phyloP scores from a whole-genome alignment of 2,113 vertebrate species.

The Microcebus jonahi region DNA sequence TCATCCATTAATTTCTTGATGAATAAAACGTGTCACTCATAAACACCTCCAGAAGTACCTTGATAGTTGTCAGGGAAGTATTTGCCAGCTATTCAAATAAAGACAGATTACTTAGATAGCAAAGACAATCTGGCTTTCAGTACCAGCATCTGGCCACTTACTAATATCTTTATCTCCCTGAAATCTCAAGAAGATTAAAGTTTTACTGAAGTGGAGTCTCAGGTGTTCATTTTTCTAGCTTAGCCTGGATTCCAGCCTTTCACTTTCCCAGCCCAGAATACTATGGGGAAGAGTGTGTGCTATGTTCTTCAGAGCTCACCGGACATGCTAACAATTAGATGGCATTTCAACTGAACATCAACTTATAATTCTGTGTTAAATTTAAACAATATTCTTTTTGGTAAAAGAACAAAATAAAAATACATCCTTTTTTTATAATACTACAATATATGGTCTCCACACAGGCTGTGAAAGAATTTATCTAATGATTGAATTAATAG shows the following conservation, averaged over 20 bases:
- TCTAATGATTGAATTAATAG: constrained; percentile 76
- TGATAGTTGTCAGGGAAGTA: constrained; percentile 40
- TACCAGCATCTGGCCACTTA: constrained; percentile 37
- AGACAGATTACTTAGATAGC: constrained; percentile 60
- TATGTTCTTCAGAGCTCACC: constrained; percentile 72
- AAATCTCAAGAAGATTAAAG: constrained; percentile 45
- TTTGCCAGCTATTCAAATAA: constrained; percentile 56
- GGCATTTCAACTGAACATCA: constrained; percentile 39
- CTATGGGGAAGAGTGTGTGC: constrained; percentile 58
- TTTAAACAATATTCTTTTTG: constrained; percentile 74
- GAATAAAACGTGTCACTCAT: constrained; percentile 47
- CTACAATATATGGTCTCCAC: constrained; percentile 44
- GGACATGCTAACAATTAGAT: constrained; percentile 67
- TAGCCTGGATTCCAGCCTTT: constrained; percentile 9
- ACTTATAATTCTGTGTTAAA: constrained; percentile 80
- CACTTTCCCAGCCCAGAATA: neutral
- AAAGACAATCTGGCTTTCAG: constrained; percentile 61
- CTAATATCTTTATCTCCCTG: constrained; percentile 63
- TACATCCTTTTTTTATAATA: constrained; percentile 58
- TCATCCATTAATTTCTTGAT: constrained; percentile 66
- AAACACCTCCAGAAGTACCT: constrained; percentile 16
- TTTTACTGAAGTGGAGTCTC: neutral
- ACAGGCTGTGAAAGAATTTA: constrained; percentile 62
- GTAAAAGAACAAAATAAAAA: constrained; percentile 79
- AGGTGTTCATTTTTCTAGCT: constrained; percentile 24